A percentile compares a stretch with the other conserved stretches of the same genome.
Evolutionary conservation across 2,888 invertebrate genomes (phyloP).

Genomic region (Tortricodes alternella): DNA sequence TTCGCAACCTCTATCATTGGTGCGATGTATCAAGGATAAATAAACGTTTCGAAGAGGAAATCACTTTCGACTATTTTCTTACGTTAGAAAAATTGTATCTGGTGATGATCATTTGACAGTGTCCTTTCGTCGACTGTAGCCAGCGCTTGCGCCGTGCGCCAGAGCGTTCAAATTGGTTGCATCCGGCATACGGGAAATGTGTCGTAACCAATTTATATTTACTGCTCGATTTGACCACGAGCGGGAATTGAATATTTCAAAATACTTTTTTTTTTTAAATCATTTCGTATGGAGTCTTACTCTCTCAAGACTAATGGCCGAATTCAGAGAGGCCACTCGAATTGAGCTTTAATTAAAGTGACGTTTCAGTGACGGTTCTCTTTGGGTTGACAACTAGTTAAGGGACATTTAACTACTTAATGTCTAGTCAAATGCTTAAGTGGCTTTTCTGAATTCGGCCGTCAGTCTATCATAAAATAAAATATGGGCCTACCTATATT

Average conservation of each 20-base stretch:
- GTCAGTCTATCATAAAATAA: too few species aligned
- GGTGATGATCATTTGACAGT: conserved; percentile 48
- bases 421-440: too few species aligned
- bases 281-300: too few species aligned
- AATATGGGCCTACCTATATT: too few species aligned
- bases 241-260: conserved; percentile 40
- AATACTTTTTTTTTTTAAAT: neutral
- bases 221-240: conserved; percentile 72
- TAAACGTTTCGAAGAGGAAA: neutral
- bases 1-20: neutral
- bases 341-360: too few species aligned
- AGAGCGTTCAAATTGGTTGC: conserved; percentile 73
- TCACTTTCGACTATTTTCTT: neutral
- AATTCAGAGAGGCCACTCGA: too few species aligned
- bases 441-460: too few species aligned
- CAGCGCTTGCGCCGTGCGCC: conserved; percentile 59
- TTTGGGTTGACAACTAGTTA: too few species aligned
- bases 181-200: conserved; percentile 81
- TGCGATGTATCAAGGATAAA: neutral
- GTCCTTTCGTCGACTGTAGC: conserved; percentile 62
- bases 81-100: conserved; percentile 14
- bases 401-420: too few species aligned
- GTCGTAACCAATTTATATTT: conserved; percentile 79
- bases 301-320: too few species aligned
- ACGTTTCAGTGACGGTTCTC: too few species aligned